These are phyloP conservation scores for Ophion obscuratus DNA, from an alignment of 2,888 invertebrate species.

Conservation along the genomic window DNA sequence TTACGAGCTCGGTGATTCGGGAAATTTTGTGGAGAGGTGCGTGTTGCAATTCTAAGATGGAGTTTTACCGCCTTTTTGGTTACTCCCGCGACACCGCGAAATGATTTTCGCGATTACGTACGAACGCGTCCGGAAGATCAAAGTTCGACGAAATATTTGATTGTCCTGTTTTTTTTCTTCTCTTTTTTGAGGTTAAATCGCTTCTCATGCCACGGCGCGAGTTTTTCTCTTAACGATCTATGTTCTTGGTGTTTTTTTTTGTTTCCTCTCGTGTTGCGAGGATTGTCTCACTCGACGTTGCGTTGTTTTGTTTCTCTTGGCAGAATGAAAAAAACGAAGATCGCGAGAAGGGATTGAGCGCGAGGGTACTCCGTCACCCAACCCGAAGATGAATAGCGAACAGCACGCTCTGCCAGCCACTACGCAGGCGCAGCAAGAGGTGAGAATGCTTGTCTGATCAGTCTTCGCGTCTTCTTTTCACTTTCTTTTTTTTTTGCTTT, in stretches of 20 bases:
- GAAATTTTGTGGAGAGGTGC: background rate
- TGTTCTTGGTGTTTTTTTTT: background rate
- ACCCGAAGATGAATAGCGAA: slow-evolving; percentile 83
- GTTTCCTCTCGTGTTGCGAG: background rate
- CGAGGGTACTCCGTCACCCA: slow-evolving; percentile 75
- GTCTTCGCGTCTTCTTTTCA: slow-evolving; percentile 25
- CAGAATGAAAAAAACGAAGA: slow-evolving; percentile 79
- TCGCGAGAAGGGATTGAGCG: slow-evolving; percentile 74
- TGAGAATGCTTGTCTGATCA: slow-evolving; percentile 69
- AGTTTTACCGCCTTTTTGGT: slow-evolving; percentile 44
- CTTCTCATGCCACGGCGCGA: background rate
- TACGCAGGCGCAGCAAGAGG: slow-evolving; percentile 84
- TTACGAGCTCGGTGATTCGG: background rate
- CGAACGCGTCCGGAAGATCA: background rate
- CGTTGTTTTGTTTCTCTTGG: slow-evolving; percentile 61
- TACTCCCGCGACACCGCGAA: background rate
- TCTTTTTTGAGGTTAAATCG: slow-evolving; percentile 54
- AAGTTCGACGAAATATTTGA: slow-evolving; percentile 11
- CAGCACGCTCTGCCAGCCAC: slow-evolving; percentile 84
- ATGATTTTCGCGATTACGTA: background rate
- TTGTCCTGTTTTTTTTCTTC: background rate
- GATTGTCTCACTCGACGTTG: background rate
- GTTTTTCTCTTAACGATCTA: background rate
- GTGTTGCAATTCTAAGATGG: slow-evolving; percentile 10
- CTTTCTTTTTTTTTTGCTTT: slow-evolving; percentile 40